Base-by-base conservation (phyloP, 2,888 invertebrate species). In the Clostera curtula region DNA sequence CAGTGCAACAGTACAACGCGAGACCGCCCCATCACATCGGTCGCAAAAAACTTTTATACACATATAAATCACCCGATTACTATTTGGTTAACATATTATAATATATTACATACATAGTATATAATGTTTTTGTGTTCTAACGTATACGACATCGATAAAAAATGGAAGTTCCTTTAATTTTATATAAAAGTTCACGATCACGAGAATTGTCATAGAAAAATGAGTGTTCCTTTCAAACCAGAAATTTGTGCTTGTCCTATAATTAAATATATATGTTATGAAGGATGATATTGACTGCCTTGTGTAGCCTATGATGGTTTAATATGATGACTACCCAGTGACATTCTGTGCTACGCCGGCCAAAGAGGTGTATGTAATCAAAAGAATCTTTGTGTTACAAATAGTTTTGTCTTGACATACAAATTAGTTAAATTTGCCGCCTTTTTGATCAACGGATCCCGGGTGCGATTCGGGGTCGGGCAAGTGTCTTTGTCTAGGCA, bases 241-340 rank as follows among this genome's bases (percentile, higher is more conserved):
- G 61, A 64, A 66, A 59, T 77, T 77, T 79, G 79, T 80, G 79
- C 79, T 58, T 62, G 53, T 47, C 32, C 50, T 53, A 40, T 5
- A 1, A 23, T 23, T 43, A 38, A 44, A 40, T 34, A 44, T 41
- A 31, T 28, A 40, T 43, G 33, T 40, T 36, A 40, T 20, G 23
- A 2, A 15, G n/a, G n/a, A n/a, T n/a, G n/a, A n/a, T n/a, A n/a
- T n/a, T n/a, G n/a, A n/a, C n/a, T n/a, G n/a, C n/a, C n/a, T n/a
- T n/a, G n/a, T n/a, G n/a, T n/a, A n/a, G n/a, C n/a, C n/a, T n/a
- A n/a, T n/a, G n/a, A n/a, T n/a, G n/a, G n/a, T n/a, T n/a, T n/a
- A n/a, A n/a, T n/a, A n/a, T n/a, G n/a, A n/a, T n/a, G n/a, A n/a
- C n/a, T n/a, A n/a, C n/a, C n/a, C n/a, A n/a, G n/a, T n/a, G n/a